These are phyloP conservation scores for Epinotia bilunana DNA, from an alignment of 2,888 invertebrate genomes.

Conservation along the genomic window DNA sequence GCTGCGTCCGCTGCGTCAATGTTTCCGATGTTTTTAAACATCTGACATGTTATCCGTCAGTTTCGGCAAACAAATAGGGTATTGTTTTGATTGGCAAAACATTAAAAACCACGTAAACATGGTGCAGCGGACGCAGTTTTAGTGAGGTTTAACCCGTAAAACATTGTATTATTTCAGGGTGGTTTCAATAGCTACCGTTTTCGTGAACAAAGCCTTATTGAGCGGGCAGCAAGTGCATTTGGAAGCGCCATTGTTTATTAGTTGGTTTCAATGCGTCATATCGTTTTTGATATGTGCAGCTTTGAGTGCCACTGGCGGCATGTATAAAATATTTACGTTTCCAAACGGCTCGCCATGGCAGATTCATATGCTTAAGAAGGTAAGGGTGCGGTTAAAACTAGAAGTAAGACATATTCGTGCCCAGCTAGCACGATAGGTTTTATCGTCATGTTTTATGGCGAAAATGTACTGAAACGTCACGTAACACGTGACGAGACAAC, in stretches of 20 bases:
- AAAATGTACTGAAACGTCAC: too few species aligned
- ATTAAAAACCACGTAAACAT: too few species aligned
- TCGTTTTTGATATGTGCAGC: slow-evolving; percentile 91
- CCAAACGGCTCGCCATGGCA: slow-evolving; percentile 91
- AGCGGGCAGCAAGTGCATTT: slow-evolving; percentile 89
- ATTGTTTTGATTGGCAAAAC: too few species aligned
- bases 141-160: not conserved
- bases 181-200: slow-evolving; percentile 96
- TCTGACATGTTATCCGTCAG: too few species aligned
- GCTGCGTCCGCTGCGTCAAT: too few species aligned
- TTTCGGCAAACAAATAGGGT: too few species aligned
- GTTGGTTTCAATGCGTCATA: slow-evolving; percentile 98
- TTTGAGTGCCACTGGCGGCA: slow-evolving; percentile 86
- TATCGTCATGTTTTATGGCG: too few species aligned
- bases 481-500: too few species aligned
- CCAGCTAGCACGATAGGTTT: too few species aligned
- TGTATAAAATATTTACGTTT: slow-evolving; percentile 88
- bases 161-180: slow-evolving; percentile 83
- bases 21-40: too few species aligned
- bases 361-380: slow-evolving; percentile 86
- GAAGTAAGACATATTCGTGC: too few species aligned
- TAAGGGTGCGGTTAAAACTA: slow-evolving; percentile 59
- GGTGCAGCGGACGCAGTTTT: too few species aligned
- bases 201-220: slow-evolving; percentile 96
- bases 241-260: slow-evolving; percentile 97